Evolutionary conservation across 2,113 vertebrate genomes (phyloP).

Genomic region (Oxyruncus cristatus): DNA sequence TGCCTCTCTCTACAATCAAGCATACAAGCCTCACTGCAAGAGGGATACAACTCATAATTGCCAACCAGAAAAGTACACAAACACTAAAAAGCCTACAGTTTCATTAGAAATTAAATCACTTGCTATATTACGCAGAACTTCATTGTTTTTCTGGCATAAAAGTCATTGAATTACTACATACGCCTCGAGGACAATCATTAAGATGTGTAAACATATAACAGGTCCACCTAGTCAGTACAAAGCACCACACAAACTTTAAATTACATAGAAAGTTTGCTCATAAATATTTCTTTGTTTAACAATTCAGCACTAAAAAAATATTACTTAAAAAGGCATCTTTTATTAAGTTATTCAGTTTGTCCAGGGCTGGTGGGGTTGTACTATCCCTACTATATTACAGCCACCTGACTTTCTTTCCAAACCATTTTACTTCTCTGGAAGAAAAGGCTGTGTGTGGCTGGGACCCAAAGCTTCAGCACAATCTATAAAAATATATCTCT

Average conservation of each 20-base stretch:
- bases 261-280: slow-evolving; percentile 70
- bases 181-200: slow-evolving; percentile 13
- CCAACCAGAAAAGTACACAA: slow-evolving; percentile 60
- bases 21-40: slow-evolving; percentile 39
- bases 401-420: slow-evolving; percentile 33
- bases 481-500: slow-evolving; percentile 71
- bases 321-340: slow-evolving; percentile 72
- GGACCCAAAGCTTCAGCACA: slow-evolving; percentile 41
- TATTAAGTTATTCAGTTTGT: slow-evolving; percentile 58
- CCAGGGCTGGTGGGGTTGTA: slow-evolving; percentile 65
- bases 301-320: slow-evolving; percentile 74
- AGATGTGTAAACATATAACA: slow-evolving; percentile 56
- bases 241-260: slow-evolving; percentile 62
- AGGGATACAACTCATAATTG: not conserved
- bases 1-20: slow-evolving; percentile 48
- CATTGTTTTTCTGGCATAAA: slow-evolving; percentile 24
- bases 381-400: slow-evolving; percentile 52
- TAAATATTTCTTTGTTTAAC: slow-evolving; percentile 68
- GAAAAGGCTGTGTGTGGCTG: slow-evolving; percentile 47
- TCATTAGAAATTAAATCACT: slow-evolving; percentile 42
- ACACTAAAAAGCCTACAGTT: slow-evolving; percentile 38
- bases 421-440: slow-evolving; percentile 23
- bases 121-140: slow-evolving; percentile 36
- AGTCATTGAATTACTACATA: slow-evolving; percentile 25
- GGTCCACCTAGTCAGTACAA: slow-evolving; percentile 60